Percentiles rank a stretch among this genome's conserved stretches.
Conservation (phyloP, 2,888 invertebrate species). For the Plagiodera versicolora region DNA sequence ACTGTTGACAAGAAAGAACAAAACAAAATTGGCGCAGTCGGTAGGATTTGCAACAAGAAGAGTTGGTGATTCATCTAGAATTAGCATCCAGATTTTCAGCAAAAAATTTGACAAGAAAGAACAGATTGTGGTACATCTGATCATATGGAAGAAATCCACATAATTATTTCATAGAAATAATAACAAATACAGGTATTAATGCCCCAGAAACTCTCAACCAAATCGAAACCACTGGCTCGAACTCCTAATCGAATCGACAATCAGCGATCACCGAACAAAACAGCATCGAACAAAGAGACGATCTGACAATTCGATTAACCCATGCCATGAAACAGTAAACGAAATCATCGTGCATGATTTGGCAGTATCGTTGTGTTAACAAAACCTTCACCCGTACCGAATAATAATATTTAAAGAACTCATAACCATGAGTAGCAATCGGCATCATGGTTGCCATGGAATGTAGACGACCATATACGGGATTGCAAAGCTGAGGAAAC, state of each 20-base stretch:
- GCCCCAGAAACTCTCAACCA: not conserved
- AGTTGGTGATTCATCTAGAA: no score
- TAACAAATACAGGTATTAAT: not conserved
- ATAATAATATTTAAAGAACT: constrained; percentile 50
- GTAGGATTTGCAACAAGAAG: no score
- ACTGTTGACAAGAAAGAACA: no score
- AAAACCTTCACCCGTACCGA: constrained; percentile 48
- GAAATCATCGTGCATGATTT: constrained; percentile 46
- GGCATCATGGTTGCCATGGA: constrained; percentile 23
- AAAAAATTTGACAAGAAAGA: no score
- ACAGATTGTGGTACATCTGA: no score
- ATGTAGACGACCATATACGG: constrained; percentile 18
- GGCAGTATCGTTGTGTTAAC: constrained; percentile 41
- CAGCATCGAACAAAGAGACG: constrained; percentile 24
- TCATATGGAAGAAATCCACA: no score
- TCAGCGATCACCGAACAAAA: constrained; percentile 18
- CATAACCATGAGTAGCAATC: constrained; percentile 37
- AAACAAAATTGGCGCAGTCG: no score
- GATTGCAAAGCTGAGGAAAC: constrained; percentile 1
- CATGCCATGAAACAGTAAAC: constrained; percentile 40
- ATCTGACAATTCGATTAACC: constrained; percentile 37
- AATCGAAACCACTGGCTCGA: not conserved
- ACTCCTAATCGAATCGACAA: not conserved
- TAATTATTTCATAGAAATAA: not conserved
- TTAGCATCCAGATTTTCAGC: no score